Evolutionary conservation across 1,140 invertebrate genomes (phyloP).

Genomic region (Anagrus nilaparvatae): DNA sequence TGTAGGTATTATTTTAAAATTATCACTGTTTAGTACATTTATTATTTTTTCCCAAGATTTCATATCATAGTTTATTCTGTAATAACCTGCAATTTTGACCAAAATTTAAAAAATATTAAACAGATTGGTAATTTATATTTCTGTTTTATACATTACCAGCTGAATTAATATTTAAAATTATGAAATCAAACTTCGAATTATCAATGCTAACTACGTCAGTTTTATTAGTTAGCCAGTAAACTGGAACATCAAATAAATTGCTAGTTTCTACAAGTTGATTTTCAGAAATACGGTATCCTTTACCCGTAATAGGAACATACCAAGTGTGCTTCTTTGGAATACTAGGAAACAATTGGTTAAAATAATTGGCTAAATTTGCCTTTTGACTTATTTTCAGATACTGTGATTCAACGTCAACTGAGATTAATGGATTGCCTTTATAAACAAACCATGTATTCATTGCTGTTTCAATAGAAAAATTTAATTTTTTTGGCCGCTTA

Average conservation of each 20-base stretch:
- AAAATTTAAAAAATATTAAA: too few relatives aligned
- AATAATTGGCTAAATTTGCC: too few relatives aligned
- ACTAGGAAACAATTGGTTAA: too few relatives aligned
- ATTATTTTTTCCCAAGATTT: constrained; percentile 55
- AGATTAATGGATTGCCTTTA: too few relatives aligned
- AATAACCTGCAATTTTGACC: constrained; percentile 20
- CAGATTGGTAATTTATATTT: too few relatives aligned
- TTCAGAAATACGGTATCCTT: too few relatives aligned
- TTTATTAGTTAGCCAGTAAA: constrained; percentile 33
- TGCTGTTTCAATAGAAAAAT: constrained; percentile 36
- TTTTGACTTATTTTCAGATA: too few relatives aligned
- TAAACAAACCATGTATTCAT: constrained; percentile 68
- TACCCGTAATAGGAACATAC: constrained; percentile 53
- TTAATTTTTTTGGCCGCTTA: constrained; percentile 16
- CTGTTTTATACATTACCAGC: too few relatives aligned
- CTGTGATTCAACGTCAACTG: too few relatives aligned
- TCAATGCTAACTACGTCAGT: constrained; percentile 18
- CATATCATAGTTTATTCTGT: constrained; percentile 59
- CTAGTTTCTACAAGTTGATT: too few relatives aligned
- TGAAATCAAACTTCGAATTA: constrained; percentile 44
- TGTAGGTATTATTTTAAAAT: constrained; percentile 45
- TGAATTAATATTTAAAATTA: constrained; percentile 58
- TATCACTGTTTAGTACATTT: constrained; percentile 41
- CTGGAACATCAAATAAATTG: too few relatives aligned
- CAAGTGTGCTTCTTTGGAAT: constrained; percentile 41